Conservation (phyloP, 2,888 invertebrate genomes). For the Megaustenia siamemsis region DNA sequence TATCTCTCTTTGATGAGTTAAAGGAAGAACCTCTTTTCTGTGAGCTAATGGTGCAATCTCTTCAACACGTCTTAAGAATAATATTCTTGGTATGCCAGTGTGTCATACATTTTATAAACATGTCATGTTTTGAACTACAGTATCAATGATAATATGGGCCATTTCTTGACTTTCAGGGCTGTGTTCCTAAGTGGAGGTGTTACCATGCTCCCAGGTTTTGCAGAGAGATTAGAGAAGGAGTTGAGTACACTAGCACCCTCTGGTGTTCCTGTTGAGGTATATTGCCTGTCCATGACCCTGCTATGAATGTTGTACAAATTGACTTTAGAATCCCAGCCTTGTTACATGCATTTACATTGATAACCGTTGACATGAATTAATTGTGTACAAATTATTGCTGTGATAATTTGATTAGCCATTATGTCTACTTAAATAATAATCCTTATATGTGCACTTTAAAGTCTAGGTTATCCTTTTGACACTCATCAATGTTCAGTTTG, state of each 20-base stretch:
- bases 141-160: background rate
- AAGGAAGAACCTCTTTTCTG: background rate
- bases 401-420: too few relatives aligned
- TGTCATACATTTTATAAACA: background rate
- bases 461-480: too few relatives aligned
- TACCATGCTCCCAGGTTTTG: constrained; percentile 83
- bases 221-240: constrained; percentile 82
- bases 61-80: background rate
- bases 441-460: too few relatives aligned
- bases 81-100: too few relatives aligned
- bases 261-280: constrained; percentile 82
- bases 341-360: too few relatives aligned
- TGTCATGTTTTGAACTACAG: background rate
- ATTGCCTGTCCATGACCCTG: background rate
- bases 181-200: constrained; percentile 83
- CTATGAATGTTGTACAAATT: background rate
- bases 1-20: background rate
- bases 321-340: too few relatives aligned
- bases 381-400: too few relatives aligned
- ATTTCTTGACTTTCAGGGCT: constrained; percentile 78
- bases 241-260: constrained; percentile 82
- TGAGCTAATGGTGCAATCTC: background rate
- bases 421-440: too few relatives aligned
- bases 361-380: too few relatives aligned
- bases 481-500: too few relatives aligned